phyloP scores from a whole-genome alignment of 2,888 invertebrate species.

The Hypsopygia costalis region DNA sequence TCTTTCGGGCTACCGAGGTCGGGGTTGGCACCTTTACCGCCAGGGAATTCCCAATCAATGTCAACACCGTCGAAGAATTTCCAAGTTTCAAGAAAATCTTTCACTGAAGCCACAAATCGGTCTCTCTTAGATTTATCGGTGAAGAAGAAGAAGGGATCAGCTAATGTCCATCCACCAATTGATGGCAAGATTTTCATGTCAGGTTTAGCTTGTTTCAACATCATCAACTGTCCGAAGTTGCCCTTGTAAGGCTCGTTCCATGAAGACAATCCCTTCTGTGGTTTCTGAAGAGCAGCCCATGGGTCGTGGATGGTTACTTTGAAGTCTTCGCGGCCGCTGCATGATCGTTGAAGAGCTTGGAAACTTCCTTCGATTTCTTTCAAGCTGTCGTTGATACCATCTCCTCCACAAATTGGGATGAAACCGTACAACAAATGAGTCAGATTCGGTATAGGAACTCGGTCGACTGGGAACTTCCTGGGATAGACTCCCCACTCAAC shows the following conservation, averaged over 20 bases:
- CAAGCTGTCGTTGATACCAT: conserved; percentile 74
- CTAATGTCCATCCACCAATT: conserved; percentile 70
- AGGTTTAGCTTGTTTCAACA: conserved; percentile 67
- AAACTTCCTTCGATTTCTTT: conserved; percentile 76
- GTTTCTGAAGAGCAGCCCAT: conserved; percentile 73
- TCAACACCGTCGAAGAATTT: conserved; percentile 76
- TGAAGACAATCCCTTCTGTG: conserved; percentile 66
- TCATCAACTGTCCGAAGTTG: conserved; percentile 73
- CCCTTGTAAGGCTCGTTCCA: conserved; percentile 77
- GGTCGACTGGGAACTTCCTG: conserved; percentile 68
- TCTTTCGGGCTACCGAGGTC: conserved; percentile 65
- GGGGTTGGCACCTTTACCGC: conserved; percentile 73
- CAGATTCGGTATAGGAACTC: conserved; percentile 63
- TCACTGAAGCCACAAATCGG: conserved; percentile 67
- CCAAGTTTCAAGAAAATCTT: conserved; percentile 71
- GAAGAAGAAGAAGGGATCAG: conserved; percentile 74
- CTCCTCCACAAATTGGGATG: conserved; percentile 73
- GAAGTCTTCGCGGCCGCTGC: conserved; percentile 71
- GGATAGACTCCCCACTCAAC: conserved; percentile 77
- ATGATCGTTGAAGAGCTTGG: conserved; percentile 69
- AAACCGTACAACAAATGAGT: conserved; percentile 72
- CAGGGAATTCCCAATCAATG: conserved; percentile 76
- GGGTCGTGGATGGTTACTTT: conserved; percentile 74
- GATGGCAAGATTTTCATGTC: conserved; percentile 70
- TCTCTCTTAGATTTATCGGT: conserved; percentile 58